Base-by-base conservation (phyloP, 2,113 vertebrate species). In the Leptobrachium leishanense region DNA sequence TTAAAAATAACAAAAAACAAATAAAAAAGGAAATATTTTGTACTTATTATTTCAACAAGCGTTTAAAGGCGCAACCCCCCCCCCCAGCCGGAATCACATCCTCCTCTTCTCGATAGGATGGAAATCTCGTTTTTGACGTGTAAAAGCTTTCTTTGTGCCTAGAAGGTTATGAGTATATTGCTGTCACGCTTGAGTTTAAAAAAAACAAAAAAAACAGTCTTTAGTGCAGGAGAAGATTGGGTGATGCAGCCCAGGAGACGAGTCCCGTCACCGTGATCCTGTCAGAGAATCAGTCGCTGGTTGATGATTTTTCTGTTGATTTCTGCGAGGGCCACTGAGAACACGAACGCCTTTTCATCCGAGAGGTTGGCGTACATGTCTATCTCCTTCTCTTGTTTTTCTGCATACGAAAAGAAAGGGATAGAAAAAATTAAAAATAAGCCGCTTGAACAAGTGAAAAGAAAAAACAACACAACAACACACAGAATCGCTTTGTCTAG, bases 291-390 rank as follows among this genome's bases (percentile, higher is more conserved):
- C 82, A 99, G 96, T 89, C 94, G 95, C 81, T 99, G 98, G 84
- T 96, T 97, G 90, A 99, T 94, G 87, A 99, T 99, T 94, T 98
- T 99, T 84, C 98, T 95, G 93, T 99, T 99, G 92, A 99, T 99
- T 92, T 99, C 98, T 71, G 98, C 98, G 91, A 99, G 92, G 67
- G 98, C 97, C 86, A 99, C 97, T 13, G 97, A 99, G 90, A 99
- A 99, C 82, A 98, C 96, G 77, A 99, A 98, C 66, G 97, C 98
- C 87, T 97, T 98, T 89, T 99, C 98, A 76, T 99, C 98, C 50
- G 98, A 99, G 71, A 99, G 96, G 84, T 95, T 94, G 84, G 98
- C 97, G 77, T 99, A 99, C 86, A 99, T 95, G 85, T 99, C 97
- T 84, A 98, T 93, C 87, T 99, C 97, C 86, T 97, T 98, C 83